A percentile compares a stretch with the other conserved stretches of the same genome.
phyloP scores from a whole-genome alignment of 2,888 invertebrate species.

The Heliconius cydno region DNA sequence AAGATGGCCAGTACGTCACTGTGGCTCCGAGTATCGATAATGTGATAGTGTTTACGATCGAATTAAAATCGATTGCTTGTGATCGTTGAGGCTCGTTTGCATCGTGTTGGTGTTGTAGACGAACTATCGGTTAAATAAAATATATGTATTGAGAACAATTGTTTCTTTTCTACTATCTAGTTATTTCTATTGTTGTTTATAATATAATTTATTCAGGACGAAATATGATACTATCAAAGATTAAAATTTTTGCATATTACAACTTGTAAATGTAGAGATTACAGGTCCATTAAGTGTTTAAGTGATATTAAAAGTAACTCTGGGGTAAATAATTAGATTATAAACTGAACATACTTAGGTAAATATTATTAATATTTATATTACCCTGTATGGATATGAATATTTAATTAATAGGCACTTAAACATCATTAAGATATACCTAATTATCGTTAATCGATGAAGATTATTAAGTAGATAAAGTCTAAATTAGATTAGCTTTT shows the following conservation, averaged over 20 bases:
- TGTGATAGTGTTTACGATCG: slow-evolving; percentile 72
- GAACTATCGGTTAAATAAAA: slow-evolving; percentile 21
- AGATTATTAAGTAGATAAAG: not conserved
- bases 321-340: not conserved
- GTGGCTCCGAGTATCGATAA: slow-evolving; percentile 67
- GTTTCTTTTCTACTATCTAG: slow-evolving; percentile 2
- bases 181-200: slow-evolving; percentile 11
- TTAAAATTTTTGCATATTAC: not conserved
- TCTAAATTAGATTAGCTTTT: not conserved
- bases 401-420: slow-evolving; percentile 12
- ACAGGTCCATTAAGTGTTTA: not conserved
- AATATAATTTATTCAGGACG: not conserved
- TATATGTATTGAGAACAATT: slow-evolving; percentile 25
- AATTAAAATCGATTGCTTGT: slow-evolving; percentile 76
- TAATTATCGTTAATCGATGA: not conserved
- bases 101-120: slow-evolving; percentile 36
- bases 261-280: not conserved
- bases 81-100: slow-evolving; percentile 48
- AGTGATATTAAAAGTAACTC: not conserved
- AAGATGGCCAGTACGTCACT: slow-evolving; percentile 57
- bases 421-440: slow-evolving; percentile 2
- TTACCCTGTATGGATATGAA: slow-evolving; percentile 1
- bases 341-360: not conserved
- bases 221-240: not conserved
- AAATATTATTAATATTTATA: not conserved